Evolutionary conservation across 2,797 vertebrate genomes (phyloP), one percentile per base, ranked within the genome.

Genomic region (Hapalemur alaotrensis): DNA sequence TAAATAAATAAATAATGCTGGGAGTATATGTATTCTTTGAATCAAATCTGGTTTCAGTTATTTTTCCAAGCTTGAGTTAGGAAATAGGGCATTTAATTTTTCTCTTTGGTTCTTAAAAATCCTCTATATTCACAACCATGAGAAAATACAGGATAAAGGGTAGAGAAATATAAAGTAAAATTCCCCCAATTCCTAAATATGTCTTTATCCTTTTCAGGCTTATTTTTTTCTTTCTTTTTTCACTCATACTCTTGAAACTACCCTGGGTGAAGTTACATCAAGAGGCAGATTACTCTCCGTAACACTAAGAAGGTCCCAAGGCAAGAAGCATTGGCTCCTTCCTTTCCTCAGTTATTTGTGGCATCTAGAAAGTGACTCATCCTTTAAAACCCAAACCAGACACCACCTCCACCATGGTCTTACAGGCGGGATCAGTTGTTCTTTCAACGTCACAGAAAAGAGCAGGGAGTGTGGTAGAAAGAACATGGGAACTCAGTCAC

Each of bases 31-130:
- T 63, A 57, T 90, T 57, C 41, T 63, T 10, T 48, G 79, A 22
- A 88, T 87, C 96, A 96, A 75, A 89, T 95, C 93, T 79, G 63
- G 79, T 41, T 50, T 91, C 48, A 82, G 25, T 48, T 82, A 32
- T 65, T 96, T 92, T 81, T 57, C 54, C 17, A 61, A 52, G 9
- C 25, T 67, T 38, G 17, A 93, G 86, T 83, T 93, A 81, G n/a
- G 75, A 43, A 70, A 61, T 80, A 76, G 2, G 2, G 2, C 1
- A 93, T 35, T 78, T 67, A 54, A 59, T 35, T 85, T 87, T 87
- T 50, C 13, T 3, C 48, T 65, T 80, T 69, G 43, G 35, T 75
- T 32, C 28, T 63, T 83, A 6, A 75, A 95, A 95, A 73, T 41
- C 46, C 63, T 93, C 28, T 72, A 2, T 84, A 48, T 69, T 69